A percentile compares a stretch with the other conserved stretches of the same genome.
Conservation (phyloP, 2,888 invertebrate genomes). For the Orgyia antiqua region DNA sequence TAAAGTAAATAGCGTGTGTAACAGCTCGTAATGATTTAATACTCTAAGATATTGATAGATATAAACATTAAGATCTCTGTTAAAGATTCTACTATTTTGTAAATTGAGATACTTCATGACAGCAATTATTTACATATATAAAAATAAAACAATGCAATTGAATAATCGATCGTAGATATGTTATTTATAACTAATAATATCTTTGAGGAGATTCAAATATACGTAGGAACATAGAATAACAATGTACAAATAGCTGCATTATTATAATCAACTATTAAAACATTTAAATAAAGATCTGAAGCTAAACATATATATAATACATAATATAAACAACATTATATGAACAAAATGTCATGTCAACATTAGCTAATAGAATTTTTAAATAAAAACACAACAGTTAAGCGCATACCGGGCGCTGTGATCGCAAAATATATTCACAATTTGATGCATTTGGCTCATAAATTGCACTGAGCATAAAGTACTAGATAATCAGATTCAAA, state of each 20-base stretch:
- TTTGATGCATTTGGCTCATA: too few relatives aligned
- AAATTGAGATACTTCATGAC: neutral
- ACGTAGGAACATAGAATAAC: constrained; percentile 38
- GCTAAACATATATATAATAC: constrained; percentile 30
- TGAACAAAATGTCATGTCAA: constrained; percentile 38
- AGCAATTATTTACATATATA: constrained; percentile 8
- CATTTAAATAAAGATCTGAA: constrained; percentile 31
- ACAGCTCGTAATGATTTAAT: too few relatives aligned
- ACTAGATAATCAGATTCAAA: too few relatives aligned
- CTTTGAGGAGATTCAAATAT: constrained; percentile 42
- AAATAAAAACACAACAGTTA: constrained; percentile 59
- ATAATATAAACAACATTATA: constrained; percentile 30
- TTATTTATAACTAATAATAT: constrained; percentile 35
- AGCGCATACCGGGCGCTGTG: neutral
- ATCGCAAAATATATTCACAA: constrained; percentile 37
- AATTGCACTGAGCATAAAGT: too few relatives aligned
- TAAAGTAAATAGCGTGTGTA: too few relatives aligned
- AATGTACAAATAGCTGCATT: constrained; percentile 29
- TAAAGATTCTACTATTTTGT: constrained; percentile 1
- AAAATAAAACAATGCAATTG: constrained; percentile 18
- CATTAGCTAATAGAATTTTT: constrained; percentile 61
- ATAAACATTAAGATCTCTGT: neutral
- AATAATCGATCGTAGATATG: constrained; percentile 21
- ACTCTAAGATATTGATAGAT: neutral
- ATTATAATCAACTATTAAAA: constrained; percentile 25